Percentiles rank a stretch among this genome's conserved stretches.
Evolutionary conservation across 2,797 vertebrate genomes (phyloP).

Genomic region (Etheostoma nigrum): DNA sequence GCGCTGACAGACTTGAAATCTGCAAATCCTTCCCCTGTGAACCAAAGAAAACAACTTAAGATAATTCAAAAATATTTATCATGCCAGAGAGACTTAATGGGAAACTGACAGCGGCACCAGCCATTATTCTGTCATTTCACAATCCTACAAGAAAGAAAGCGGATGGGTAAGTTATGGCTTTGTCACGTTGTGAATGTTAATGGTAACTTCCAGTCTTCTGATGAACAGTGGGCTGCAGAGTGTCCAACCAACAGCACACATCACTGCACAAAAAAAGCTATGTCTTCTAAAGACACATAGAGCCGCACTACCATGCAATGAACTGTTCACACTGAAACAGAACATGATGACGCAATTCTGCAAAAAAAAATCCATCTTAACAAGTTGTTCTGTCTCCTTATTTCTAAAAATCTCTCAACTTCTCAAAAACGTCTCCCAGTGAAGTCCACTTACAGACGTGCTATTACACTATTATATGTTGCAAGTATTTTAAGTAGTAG

Average conservation of each 20-base stretch:
- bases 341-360: slow-evolving; percentile 37
- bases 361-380: slow-evolving; percentile 47
- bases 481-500: not conserved
- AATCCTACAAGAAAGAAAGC: slow-evolving; percentile 53
- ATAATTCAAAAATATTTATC: slow-evolving; percentile 48
- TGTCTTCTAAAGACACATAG: slow-evolving; percentile 24
- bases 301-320: slow-evolving; percentile 48
- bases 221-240: slow-evolving; percentile 24
- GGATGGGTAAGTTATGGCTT: slow-evolving; percentile 47
- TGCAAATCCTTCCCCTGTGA: slow-evolving; percentile 93
- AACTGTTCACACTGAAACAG: slow-evolving; percentile 26
- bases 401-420: slow-evolving; percentile 2
- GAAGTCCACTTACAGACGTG: not conserved
- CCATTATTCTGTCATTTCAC: slow-evolving; percentile 32
- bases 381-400: slow-evolving; percentile 6
- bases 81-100: not conserved
- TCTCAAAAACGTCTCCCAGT: not conserved
- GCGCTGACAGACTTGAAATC: slow-evolving; percentile 92
- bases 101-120: slow-evolving; percentile 14
- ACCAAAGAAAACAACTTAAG: slow-evolving; percentile 57
- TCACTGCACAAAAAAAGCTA: slow-evolving; percentile 64
- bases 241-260: slow-evolving; percentile 45
- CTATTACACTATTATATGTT: not conserved
- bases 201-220: slow-evolving; percentile 26
- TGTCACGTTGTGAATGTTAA: slow-evolving; percentile 14